Conservation (phyloP, 2,113 vertebrate genomes). For the Uropsilus gracilis region DNA sequence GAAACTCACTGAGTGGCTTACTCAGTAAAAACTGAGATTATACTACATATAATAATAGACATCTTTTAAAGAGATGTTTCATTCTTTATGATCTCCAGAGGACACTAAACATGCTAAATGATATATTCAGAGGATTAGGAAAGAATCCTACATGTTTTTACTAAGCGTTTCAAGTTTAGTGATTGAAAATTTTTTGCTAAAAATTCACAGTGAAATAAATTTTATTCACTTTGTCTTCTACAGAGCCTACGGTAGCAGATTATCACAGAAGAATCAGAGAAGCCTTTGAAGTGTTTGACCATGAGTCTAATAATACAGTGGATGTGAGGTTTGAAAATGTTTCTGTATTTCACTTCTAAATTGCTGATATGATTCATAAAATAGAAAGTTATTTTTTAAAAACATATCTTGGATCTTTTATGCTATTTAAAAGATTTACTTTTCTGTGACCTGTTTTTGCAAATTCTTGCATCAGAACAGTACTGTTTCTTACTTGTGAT, state of each 20-base stretch:
- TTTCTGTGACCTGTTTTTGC: neutral
- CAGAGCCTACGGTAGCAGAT: conserved; percentile 86
- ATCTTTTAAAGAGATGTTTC: neutral
- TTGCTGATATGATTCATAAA: neutral
- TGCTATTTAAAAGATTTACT: conserved; percentile 38
- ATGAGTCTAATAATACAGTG: conserved; percentile 90
- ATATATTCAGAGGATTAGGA: neutral
- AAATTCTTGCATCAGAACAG: neutral
- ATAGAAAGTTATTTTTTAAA: neutral
- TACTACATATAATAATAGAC: neutral
- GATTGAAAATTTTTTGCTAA: conserved; percentile 32
- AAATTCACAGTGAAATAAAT: conserved; percentile 51
- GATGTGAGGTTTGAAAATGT: conserved; percentile 91
- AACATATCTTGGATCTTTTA: neutral
- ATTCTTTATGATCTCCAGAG: neutral
- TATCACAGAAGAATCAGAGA: conserved; percentile 90
- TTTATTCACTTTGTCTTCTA: conserved; percentile 77
- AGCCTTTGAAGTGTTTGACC: conserved; percentile 95
- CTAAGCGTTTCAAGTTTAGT: neutral
- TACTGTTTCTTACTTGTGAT: neutral
- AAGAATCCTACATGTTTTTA: neutral
- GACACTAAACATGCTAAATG: neutral
- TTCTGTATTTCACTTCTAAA: conserved; percentile 55
- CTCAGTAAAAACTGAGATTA: too few relatives aligned
- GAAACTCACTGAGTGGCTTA: neutral